Evolutionary conservation across 1,140 invertebrate species (phyloP), one percentile per base, ranked within the genome.

Genomic region (Sarcophaga bullata): DNA sequence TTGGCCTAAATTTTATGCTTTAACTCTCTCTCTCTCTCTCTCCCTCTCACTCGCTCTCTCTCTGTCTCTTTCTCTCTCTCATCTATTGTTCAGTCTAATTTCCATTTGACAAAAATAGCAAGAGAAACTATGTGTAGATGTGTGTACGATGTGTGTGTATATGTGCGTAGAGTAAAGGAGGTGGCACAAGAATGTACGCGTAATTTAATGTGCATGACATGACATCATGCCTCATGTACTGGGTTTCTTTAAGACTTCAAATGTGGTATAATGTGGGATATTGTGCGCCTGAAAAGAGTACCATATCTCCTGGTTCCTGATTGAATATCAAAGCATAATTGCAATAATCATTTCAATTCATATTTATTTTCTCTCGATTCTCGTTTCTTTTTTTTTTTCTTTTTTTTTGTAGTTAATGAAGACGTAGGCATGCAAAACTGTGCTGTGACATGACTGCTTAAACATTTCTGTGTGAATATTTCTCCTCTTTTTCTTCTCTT

Each of bases 151-250:
- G 52, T n/a, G n/a, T 58, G n/a, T 9, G 52, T 58, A 58, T 10
- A 58, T 13, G 15, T 15, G 6, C 25, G 4, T 37, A 37, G 25
- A 37, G 25, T 58, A n/a, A 58, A n/a, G 54, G 54, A 13, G 8
- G 54, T 58, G 54, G 62, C 62, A 19, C n/a, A 68, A 37, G 4
- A 37, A 37, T 37, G 25, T 37, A 37, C 25, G 17, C 19, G 19
- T 68, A 50, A 47, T 47, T 25, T 76, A 76, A 76, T 76, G 73
- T 76, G 73, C 73, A 76, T 76, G 73, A 76, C 73, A 76, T 50
- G 73, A 76, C 73, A 76, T 76, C 73, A 47, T 76, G 73, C 37
- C 19, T 47, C 37, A 49, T 76, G 8, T 76, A 48, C 73, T 15
- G 0, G 4, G n/a, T n/a, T n/a, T n/a, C n/a, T n/a, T n/a, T n/a